Evolutionary conservation across 2,113 vertebrate species (phyloP), one percentile per base, ranked within the genome.

Genomic region (Thryonomys swinderianus): DNA sequence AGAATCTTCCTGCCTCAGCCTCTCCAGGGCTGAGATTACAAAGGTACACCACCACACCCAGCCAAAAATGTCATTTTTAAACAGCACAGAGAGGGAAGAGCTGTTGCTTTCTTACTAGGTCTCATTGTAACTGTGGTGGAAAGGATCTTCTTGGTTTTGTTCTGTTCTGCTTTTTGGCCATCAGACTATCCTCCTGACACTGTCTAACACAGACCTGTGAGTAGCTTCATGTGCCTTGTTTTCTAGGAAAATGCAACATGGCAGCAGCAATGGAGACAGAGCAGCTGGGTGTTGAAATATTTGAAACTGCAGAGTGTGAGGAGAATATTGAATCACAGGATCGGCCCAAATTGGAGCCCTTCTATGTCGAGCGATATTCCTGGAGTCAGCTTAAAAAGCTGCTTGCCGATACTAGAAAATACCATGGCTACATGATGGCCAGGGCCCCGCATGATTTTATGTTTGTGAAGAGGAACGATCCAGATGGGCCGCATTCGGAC

Each of bases 251-350:
- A 99, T 99, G 98, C 98, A 98, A 98, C 98, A 99, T 99, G 99
- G 98, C 98, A 98, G 98, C 99, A 98, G 98, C 98, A 67, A 99
- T 99, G 98, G 98, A 99, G 98, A 99, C 99, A 98, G 99, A 99
- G 96, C 98, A 99, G 96, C 98, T 98, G 74, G 98, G 98, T 96
- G 97, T 99, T 45, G 99, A 99, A 96, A 97, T 99, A 92, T 99
- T 99, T 84, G 99, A 98, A 96, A 98, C 98, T 32, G 96, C 98
- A 0, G 98, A 97, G 45, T 78, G 0, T 82, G 98, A 98, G 96
- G 98, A 98, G 90, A 97, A 96, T 91, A 91, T 96, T 81, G 98
- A 96, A 12, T 97, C 97, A 3, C 94, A 92, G 48, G 98, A 98
- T 83, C 98, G 74, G 95, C 97, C 98, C 14, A 98, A 98, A 93